Conservation (phyloP, 2,797 vertebrate species). For the Epinephelus malabaricus region DNA sequence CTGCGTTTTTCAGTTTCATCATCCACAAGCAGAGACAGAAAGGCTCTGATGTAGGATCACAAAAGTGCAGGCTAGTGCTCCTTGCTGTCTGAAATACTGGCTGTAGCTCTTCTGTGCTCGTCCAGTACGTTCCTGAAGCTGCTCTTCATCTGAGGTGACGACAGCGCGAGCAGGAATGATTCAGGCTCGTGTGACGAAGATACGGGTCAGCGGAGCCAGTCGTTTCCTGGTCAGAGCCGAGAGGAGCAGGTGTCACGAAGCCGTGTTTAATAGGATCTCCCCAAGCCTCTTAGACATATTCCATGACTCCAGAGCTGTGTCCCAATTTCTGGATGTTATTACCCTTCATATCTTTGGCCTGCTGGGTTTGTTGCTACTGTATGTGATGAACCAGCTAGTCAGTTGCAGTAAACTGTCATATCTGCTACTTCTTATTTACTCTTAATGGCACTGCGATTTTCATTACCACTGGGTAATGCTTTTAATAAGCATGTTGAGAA, state of each 20-base stretch:
- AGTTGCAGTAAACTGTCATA: constrained; percentile 16
- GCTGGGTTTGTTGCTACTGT: constrained; percentile 41
- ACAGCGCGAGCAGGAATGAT: background rate
- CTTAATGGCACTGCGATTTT: constrained; percentile 28
- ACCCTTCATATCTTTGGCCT: constrained; percentile 33
- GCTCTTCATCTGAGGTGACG: constrained; percentile 29
- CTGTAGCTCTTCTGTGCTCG: constrained; percentile 18
- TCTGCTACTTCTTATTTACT: constrained; percentile 26
- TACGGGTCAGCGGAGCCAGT: constrained; percentile 66
- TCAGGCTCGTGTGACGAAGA: constrained; percentile 33
- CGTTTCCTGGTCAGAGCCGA: constrained; percentile 62
- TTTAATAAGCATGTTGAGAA: constrained; percentile 23
- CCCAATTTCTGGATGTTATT: constrained; percentile 72
- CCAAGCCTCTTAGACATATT: constrained; percentile 82
- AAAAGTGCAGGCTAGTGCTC: constrained; percentile 38
- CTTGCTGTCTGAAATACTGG: constrained; percentile 36
- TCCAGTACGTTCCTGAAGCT: background rate
- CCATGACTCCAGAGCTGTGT: constrained; percentile 76
- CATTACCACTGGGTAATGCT: constrained; percentile 30
- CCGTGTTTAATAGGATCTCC: constrained; percentile 84
- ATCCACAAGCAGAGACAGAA: constrained; percentile 43
- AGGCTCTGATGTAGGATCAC: constrained; percentile 66
- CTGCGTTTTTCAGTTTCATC: constrained; percentile 67
- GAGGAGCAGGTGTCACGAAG: constrained; percentile 80
- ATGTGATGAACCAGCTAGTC: constrained; percentile 28